phyloP scores from a whole-genome alignment of 2,797 vertebrate genomes.

The Sylvilagus floridanus region DNA sequence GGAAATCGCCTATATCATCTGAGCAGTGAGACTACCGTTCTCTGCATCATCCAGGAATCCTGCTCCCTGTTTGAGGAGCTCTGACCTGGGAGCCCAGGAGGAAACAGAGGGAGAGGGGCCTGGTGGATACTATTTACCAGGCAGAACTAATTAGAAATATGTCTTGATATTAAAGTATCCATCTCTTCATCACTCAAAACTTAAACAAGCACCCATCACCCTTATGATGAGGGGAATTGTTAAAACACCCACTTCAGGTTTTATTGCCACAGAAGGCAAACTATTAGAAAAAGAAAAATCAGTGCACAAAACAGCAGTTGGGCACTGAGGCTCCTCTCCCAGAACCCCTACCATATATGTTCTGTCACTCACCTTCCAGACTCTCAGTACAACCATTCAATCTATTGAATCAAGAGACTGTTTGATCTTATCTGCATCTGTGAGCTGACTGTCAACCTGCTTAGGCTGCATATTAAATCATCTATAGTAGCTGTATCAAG shows the following conservation, averaged over 20 bases:
- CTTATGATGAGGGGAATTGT: constrained; percentile 65
- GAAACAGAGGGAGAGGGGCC: constrained; percentile 48
- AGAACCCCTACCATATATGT: constrained; percentile 85
- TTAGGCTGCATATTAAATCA: constrained; percentile 92
- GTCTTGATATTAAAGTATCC: constrained; percentile 76
- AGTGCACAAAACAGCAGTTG: constrained; percentile 83
- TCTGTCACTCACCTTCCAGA: constrained; percentile 90
- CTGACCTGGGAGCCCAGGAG: constrained; percentile 46
- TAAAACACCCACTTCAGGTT: constrained; percentile 69
- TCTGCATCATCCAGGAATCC: constrained; percentile 54
- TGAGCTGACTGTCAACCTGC: constrained; percentile 91
- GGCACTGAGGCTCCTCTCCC: constrained; percentile 83
- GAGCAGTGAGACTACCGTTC: constrained; percentile 64
- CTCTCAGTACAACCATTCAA: constrained; percentile 89
- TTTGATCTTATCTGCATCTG: constrained; percentile 92
- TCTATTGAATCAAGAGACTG: constrained; percentile 90
- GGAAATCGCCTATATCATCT: constrained; percentile 72
- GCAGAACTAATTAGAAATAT: constrained; percentile 77
- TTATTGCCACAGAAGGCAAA: constrained; percentile 82
- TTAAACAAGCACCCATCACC: constrained; percentile 84
- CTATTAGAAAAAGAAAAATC: constrained; percentile 83
- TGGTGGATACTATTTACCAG: constrained; percentile 29
- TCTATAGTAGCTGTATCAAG: constrained; percentile 91
- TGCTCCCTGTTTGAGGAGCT: neutral
- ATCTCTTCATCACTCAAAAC: constrained; percentile 83